Evolutionary conservation across 1,140 invertebrate genomes (phyloP).

Genomic region (Eueides isabella): DNA sequence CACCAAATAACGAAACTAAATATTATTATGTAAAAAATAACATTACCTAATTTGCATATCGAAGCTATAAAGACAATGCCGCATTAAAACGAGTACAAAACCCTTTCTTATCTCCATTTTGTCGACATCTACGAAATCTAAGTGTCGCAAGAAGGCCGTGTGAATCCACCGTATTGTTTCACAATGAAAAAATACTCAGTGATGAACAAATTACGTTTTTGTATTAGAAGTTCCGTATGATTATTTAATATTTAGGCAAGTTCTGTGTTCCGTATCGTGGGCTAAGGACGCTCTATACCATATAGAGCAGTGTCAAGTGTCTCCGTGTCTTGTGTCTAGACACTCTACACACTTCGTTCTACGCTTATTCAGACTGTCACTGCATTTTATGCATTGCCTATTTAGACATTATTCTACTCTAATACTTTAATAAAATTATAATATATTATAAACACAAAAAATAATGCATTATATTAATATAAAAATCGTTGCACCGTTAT

Average conservation of each 20-base stretch:
- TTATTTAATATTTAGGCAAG: background rate
- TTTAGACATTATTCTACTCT: too few relatives aligned
- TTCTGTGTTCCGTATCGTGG: too few relatives aligned
- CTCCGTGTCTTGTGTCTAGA: too few relatives aligned
- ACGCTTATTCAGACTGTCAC: too few relatives aligned
- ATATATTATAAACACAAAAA: too few relatives aligned
- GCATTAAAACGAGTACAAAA: conserved; percentile 63
- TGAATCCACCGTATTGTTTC: conserved; percentile 56
- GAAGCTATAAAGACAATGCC: conserved; percentile 59
- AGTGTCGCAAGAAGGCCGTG: conserved; percentile 67
- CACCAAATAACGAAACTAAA: conserved; percentile 18
- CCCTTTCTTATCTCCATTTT: conserved; percentile 57
- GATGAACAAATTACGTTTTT: conserved; percentile 27
- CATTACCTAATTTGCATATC: conserved; percentile 56
- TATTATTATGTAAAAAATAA: conserved; percentile 42
- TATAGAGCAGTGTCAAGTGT: too few relatives aligned
- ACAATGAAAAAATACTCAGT: conserved; percentile 40
- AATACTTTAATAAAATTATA: too few relatives aligned
- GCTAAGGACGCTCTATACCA: too few relatives aligned
- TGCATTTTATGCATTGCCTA: too few relatives aligned
- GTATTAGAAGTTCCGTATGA: conserved; percentile 20
- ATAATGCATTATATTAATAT: too few relatives aligned
- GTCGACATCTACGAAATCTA: conserved; percentile 57
- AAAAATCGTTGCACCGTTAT: too few relatives aligned
- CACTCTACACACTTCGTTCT: too few relatives aligned